Conservation (phyloP, 2,888 invertebrate species). For the Cheiracanthium punctorium region DNA sequence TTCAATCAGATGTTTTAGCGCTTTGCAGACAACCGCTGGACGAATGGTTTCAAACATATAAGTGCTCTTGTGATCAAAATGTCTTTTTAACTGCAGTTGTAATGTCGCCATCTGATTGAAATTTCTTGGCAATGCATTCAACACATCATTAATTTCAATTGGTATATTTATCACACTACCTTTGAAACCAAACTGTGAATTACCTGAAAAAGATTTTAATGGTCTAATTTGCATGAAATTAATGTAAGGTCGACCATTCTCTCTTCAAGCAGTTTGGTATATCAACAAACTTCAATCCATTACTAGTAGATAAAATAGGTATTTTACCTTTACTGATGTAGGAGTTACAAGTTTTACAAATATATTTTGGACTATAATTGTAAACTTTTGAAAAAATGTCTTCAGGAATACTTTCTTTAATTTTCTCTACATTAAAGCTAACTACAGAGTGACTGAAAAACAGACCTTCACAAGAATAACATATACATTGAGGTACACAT, state of each 20-base stretch:
- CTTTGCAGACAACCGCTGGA: neutral
- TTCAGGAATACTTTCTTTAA: neutral
- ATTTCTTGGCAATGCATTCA: neutral
- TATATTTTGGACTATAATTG: neutral
- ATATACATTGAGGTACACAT: neutral
- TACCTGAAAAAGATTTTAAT: neutral
- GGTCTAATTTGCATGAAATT: conserved; percentile 1
- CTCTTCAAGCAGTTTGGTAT: neutral
- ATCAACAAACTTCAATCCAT: conserved; percentile 4
- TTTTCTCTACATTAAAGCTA: neutral
- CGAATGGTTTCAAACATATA: conserved; percentile 2
- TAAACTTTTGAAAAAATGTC: neutral
- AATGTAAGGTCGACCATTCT: conserved; percentile 19
- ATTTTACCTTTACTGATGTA: neutral
- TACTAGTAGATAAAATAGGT: neutral
- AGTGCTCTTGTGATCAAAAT: neutral
- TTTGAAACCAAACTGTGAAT: neutral
- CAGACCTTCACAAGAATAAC: neutral
- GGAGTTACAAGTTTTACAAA: neutral
- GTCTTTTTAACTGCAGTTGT: conserved; percentile 11
- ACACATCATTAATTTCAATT: neutral
- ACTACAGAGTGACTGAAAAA: conserved; percentile 3
- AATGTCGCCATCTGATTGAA: conserved; percentile 10
- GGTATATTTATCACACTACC: neutral
- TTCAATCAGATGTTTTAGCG: neutral